phyloP scores from a whole-genome alignment of 1,140 invertebrate genomes.

The Pseudomyrmex flavicornis region DNA sequence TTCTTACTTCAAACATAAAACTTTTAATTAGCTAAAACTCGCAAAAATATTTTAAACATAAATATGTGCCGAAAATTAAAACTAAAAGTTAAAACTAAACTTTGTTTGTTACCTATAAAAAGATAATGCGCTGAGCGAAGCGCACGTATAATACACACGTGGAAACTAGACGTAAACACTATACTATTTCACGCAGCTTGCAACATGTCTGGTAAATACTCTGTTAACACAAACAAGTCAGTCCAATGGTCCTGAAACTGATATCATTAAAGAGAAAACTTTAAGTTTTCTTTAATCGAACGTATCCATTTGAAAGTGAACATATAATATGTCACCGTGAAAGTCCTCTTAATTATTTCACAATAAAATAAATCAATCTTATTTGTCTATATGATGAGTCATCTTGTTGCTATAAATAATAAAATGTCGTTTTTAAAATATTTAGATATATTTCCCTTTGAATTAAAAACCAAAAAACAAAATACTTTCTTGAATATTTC shows the following conservation, averaged over 20 bases:
- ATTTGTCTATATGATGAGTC: too few species aligned
- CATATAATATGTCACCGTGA: too few species aligned
- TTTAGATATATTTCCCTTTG: too few species aligned
- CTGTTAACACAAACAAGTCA: neutral
- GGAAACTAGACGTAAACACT: neutral
- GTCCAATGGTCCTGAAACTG: too few species aligned
- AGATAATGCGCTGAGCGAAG: neutral
- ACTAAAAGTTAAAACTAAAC: neutral
- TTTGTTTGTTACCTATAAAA: neutral
- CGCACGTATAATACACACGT: neutral
- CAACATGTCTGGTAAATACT: neutral
- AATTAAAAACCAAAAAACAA: too few species aligned
- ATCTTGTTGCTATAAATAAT: too few species aligned
- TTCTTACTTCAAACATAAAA: neutral
- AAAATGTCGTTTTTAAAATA: too few species aligned
- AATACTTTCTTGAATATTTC: too few species aligned
- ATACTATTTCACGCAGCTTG: neutral
- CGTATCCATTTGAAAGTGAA: too few species aligned
- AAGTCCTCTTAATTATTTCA: too few species aligned
- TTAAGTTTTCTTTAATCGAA: neutral
- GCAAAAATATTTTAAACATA: neutral
- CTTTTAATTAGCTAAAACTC: neutral
- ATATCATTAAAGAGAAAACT: neutral
- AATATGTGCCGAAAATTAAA: neutral
- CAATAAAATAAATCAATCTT: too few species aligned